Evolutionary conservation across 2,888 invertebrate genomes (phyloP).

Genomic region (Agriopis marginaria): DNA sequence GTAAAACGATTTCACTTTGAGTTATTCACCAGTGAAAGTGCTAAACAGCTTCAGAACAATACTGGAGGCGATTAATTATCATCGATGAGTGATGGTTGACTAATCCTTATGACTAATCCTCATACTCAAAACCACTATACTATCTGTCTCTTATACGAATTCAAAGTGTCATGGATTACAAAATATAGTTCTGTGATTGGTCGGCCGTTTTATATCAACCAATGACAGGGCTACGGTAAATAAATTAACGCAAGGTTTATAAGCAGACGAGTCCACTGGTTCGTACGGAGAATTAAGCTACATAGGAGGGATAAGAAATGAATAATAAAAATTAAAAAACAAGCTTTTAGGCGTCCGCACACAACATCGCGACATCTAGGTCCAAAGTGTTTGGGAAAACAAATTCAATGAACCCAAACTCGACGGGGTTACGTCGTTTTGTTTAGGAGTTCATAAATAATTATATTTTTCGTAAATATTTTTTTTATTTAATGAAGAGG

Average conservation of each 20-base stretch:
- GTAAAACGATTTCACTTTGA: slow-evolving; percentile 72
- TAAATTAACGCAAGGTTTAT: too few relatives aligned
- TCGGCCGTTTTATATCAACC: not conserved
- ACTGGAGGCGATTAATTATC: slow-evolving; percentile 50
- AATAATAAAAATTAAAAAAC: too few relatives aligned
- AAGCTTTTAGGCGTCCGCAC: too few relatives aligned
- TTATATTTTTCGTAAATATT: too few relatives aligned
- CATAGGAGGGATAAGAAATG: not conserved
- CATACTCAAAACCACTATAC: slow-evolving; percentile 1
- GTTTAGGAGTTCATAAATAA: too few relatives aligned
- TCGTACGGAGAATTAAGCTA: not conserved
- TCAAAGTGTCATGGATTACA: not conserved
- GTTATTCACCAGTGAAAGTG: slow-evolving; percentile 71
- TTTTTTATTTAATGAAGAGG: too few relatives aligned
- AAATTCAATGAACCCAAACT: too few relatives aligned
- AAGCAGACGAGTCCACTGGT: too few relatives aligned
- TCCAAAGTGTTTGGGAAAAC: too few relatives aligned
- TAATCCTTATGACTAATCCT: slow-evolving; percentile 41
- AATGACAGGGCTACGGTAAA: not conserved
- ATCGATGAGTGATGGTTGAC: slow-evolving; percentile 41
- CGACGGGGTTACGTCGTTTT: too few relatives aligned
- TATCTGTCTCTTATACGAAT: not conserved
- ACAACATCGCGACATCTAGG: too few relatives aligned
- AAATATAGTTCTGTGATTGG: not conserved
- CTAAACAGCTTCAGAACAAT: slow-evolving; percentile 63